Evolutionary conservation across 2,797 vertebrate species (phyloP), one percentile per base, ranked within the genome.

Genomic region (Anguilla obscura): DNA sequence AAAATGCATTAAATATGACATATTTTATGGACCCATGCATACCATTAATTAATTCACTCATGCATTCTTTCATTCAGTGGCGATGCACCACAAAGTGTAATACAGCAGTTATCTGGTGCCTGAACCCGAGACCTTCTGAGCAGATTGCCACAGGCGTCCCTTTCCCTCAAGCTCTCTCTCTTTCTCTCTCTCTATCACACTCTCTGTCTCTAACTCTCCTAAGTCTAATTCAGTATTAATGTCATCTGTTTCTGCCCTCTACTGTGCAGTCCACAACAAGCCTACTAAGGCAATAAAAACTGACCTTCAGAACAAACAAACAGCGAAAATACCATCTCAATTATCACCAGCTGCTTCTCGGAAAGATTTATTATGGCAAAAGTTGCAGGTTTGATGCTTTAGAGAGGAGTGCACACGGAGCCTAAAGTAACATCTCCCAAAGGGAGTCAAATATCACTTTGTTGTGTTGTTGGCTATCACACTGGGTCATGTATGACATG

Each of bases 351-450:
- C 74, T 4, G 4, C 79, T 18, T 48, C 74, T 63, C 36, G 27
- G 24, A 58, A 83, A 48, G 33, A 87, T 87, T 87, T 87, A 79
- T 79, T 71, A 66, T 71, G 2, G 9, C n/a, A 33, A 30, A 30
- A 8, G 0, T 30, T 71, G n/a, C 10, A 30, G 27, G 27, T 27
- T 33, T 45, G 9, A 45, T 58, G 21, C 60, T 86, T 87, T 60
- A 80, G 33, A 30, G 82, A n/a, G 27, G 33, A 8, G 18, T 52
- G 48, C 10, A 24, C 40, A 36, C 0, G 2, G 79, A 50, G 27
- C 36, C 79, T 27, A 80, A 14, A 54, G 82, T n/a, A n/a, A 30
- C 27, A 58, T 33, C 8, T 33, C 56, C n/a, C 27, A 33, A 85
- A 85, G 0, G 24, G 40, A 48, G 40, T 82, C 3, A 82, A 48